Evolutionary conservation across 2,888 invertebrate genomes (phyloP), one percentile per base, ranked within the genome.

Genomic region (Ichneumoninae sp.): DNA sequence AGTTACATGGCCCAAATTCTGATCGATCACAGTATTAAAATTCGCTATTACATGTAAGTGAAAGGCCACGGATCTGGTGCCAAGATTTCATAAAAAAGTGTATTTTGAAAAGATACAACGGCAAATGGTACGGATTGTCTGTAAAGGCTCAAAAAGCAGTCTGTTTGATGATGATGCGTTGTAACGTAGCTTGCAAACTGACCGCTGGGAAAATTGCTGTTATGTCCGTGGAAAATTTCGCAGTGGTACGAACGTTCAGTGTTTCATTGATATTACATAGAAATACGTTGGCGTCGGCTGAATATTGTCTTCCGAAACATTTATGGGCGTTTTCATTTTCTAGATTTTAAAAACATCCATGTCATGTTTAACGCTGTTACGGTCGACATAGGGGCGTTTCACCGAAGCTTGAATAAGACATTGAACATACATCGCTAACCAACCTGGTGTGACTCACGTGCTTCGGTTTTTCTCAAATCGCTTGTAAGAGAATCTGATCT

Each of bases 141-240:
- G 1, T 69, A 8, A 33, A 40, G 16, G 65, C 75, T 22, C 47
- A 63, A 50, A 81, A 75, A 74, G 36, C 63, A 19, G 4, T 81
- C 1, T 19, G 19, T 8, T 5, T 52, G 6, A 36, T 81, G 10
- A 63, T 22, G 5, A 69, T 81, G 60, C 68, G 75, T 26, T 69
- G 74, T 26, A 47, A 54, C 19, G 19, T n/a, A 44, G 69, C 81
- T 19, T 68, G 75, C 40, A 60, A 44, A 10, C 22, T 81, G 10
- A 81, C 74, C 16, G 68, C 52, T 13, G 81, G 74, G n/a, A 47
- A 68, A 22, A 36, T 81, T 7, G 50, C 33, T 19, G 40, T 63
- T 26, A 69, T 81, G 75, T 75, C 74, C 1, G 8, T 81, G n/a
- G 69, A 68, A 30, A 75, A 40, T 75, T 81, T 81, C 7, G 26